Evolutionary conservation across 2,888 invertebrate genomes (phyloP).

Genomic region (Trachelus stipa): DNA sequence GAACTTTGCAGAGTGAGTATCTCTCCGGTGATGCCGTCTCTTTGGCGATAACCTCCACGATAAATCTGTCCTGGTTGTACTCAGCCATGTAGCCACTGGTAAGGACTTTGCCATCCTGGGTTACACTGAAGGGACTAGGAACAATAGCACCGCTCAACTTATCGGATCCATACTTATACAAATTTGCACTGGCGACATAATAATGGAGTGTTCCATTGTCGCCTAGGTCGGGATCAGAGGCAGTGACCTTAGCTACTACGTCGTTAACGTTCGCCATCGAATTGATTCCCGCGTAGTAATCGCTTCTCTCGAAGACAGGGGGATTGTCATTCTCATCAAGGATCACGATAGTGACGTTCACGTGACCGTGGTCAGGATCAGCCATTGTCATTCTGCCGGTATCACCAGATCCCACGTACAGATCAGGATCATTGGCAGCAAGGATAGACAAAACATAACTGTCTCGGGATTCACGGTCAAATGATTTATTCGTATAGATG

Average conservation of each 20-base stretch:
- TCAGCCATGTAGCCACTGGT: constrained; percentile 88
- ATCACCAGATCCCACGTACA: constrained; percentile 71
- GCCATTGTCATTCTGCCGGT: constrained; percentile 39
- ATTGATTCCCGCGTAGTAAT: constrained; percentile 80
- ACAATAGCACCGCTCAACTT: constrained; percentile 87
- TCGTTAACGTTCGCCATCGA: constrained; percentile 83
- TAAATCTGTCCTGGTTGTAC: constrained; percentile 89
- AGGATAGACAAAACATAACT: constrained; percentile 82
- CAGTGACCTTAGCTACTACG: constrained; percentile 79
- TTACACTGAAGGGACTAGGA: constrained; percentile 87
- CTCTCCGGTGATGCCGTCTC: constrained; percentile 84
- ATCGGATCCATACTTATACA: constrained; percentile 82
- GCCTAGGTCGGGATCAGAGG: constrained; percentile 85
- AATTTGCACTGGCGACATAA: constrained; percentile 83
- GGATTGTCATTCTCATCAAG: constrained; percentile 88
- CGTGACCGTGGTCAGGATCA: constrained; percentile 75
- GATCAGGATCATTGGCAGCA: constrained; percentile 86
- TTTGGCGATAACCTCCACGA: constrained; percentile 84
- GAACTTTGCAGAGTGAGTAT: constrained; percentile 80
- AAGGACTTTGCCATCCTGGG: constrained; percentile 76
- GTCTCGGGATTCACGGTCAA: constrained; percentile 84
- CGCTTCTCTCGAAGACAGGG: constrained; percentile 76
- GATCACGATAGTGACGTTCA: constrained; percentile 78
- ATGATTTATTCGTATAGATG: constrained; percentile 80
- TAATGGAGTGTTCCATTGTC: constrained; percentile 86